Percentiles rank a stretch among this genome's conserved stretches.
These are phyloP conservation scores for Drosophila serrata DNA, from an alignment of 1,140 invertebrate species.

Conservation along the genomic window DNA sequence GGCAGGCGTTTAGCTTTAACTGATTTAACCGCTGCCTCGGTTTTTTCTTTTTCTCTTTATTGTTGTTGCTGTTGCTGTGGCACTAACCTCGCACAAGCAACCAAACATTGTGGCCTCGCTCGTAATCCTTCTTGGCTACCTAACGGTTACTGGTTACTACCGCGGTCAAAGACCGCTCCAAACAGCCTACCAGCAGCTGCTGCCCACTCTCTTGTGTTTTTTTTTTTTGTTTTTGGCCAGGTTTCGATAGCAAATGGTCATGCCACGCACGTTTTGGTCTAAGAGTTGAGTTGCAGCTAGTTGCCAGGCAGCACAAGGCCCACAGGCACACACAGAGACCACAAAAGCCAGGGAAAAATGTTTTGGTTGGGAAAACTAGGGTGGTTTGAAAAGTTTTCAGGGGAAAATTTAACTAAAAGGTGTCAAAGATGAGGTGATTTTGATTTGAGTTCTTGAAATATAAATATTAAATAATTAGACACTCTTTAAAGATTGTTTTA, in stretches of 20 bases:
- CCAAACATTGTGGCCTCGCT: conserved; percentile 35
- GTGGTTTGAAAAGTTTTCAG: conserved; percentile 10
- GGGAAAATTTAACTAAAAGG: neutral
- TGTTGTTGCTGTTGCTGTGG: conserved; percentile 10
- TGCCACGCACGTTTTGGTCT: conserved; percentile 45
- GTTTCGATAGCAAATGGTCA: conserved; percentile 53
- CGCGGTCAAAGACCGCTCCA: conserved; percentile 60
- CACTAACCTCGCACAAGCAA: conserved; percentile 67
- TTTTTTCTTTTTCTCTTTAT: conserved; percentile 6
- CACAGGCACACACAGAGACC: conserved; percentile 23
- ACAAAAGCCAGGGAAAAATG: conserved; percentile 17
- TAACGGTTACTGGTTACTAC: conserved; percentile 52
- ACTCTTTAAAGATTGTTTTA: neutral
- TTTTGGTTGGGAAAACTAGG: neutral
- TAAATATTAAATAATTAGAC: neutral
- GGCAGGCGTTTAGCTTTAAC: conserved; percentile 70
- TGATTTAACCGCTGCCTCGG: conserved; percentile 54
- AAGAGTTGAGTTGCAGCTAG: conserved; percentile 11
- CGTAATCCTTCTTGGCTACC: conserved; percentile 59
- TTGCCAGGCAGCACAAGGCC: conserved; percentile 31
- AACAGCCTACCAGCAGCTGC: conserved; percentile 53
- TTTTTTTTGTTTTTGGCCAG: too few relatives aligned
- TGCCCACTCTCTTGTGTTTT: conserved; percentile 34
- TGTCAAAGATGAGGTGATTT: neutral
- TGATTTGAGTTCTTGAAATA: neutral